phyloP scores from a whole-genome alignment of 2,113 vertebrate species.

The Lepisosteus oculatus region DNA sequence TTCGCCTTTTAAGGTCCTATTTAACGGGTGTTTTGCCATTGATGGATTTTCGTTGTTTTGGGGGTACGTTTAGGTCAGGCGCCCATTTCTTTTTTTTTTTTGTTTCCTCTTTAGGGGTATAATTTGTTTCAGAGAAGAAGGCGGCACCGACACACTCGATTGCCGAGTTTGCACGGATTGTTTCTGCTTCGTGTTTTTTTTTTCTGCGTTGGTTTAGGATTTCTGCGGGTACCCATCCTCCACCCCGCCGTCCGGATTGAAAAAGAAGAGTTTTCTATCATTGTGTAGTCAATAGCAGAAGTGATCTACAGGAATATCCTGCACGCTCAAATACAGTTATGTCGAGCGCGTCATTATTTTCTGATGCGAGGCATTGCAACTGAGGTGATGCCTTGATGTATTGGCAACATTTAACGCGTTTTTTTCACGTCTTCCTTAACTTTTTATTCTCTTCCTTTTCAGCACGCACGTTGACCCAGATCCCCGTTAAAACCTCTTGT shows the following conservation, averaged over 20 bases:
- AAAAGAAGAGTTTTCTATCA: neutral
- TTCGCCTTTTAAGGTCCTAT: slow-evolving; percentile 10
- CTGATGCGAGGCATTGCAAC: too few species aligned
- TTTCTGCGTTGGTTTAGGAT: neutral
- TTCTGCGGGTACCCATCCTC: neutral
- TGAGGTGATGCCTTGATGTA: too few species aligned
- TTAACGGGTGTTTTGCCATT: slow-evolving; percentile 19
- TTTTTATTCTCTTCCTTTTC: too few species aligned
- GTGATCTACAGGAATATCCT: too few species aligned
- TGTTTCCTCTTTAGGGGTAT: slow-evolving; percentile 68
- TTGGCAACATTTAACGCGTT: too few species aligned
- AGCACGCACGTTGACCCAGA: too few species aligned
- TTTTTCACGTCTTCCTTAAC: too few species aligned
- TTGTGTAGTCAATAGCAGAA: too few species aligned
- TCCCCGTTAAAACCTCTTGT: too few species aligned
- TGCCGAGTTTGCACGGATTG: too few species aligned
- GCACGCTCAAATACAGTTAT: too few species aligned
- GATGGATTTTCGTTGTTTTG: slow-evolving; percentile 40
- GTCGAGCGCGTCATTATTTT: too few species aligned
- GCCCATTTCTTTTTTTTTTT: slow-evolving; percentile 84
- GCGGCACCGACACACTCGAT: neutral
- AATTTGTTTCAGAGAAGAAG: neutral
- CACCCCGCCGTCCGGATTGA: neutral
- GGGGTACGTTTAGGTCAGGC: slow-evolving; percentile 72
- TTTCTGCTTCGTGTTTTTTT: neutral